Percentiles rank a stretch among this genome's conserved stretches.
These are phyloP conservation scores for Saxicola maurus DNA, from an alignment of 2,797 vertebrate genomes.

Conservation along the genomic window DNA sequence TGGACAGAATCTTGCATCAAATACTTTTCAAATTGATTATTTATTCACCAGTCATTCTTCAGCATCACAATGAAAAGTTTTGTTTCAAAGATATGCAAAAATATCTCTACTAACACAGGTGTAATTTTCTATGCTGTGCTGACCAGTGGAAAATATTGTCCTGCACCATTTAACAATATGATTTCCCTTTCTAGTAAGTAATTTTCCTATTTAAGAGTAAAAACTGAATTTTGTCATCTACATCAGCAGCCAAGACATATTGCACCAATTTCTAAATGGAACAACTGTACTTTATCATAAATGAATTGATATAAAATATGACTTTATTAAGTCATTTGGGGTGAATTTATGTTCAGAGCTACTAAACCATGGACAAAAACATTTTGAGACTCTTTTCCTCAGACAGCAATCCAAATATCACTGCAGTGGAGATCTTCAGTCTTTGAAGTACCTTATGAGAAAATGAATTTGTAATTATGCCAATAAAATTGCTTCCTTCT, in stretches of 20 bases:
- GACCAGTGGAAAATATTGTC: background rate
- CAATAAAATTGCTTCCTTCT: background rate
- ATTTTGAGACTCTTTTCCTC: background rate
- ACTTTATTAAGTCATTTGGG: background rate
- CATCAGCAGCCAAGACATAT: background rate
- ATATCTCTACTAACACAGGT: no score
- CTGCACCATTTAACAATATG: background rate
- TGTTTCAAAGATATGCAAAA: background rate
- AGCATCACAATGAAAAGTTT: background rate
- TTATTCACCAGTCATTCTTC: background rate
- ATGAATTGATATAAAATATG: background rate
- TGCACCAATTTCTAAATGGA: background rate
- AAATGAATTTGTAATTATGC: background rate
- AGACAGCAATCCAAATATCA: background rate
- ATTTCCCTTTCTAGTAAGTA: background rate
- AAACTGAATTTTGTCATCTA: background rate
- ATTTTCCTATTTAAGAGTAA: background rate
- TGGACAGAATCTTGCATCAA: background rate
- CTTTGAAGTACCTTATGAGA: background rate
- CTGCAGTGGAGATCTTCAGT: background rate
- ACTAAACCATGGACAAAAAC: background rate
- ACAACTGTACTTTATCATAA: background rate
- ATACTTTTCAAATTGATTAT: background rate
- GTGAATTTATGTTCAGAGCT: background rate
- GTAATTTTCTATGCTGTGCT: no score